A percentile compares a stretch with the other conserved stretches of the same genome.
Conservation (phyloP, 2,113 vertebrate genomes). For the Strix aluco region DNA sequence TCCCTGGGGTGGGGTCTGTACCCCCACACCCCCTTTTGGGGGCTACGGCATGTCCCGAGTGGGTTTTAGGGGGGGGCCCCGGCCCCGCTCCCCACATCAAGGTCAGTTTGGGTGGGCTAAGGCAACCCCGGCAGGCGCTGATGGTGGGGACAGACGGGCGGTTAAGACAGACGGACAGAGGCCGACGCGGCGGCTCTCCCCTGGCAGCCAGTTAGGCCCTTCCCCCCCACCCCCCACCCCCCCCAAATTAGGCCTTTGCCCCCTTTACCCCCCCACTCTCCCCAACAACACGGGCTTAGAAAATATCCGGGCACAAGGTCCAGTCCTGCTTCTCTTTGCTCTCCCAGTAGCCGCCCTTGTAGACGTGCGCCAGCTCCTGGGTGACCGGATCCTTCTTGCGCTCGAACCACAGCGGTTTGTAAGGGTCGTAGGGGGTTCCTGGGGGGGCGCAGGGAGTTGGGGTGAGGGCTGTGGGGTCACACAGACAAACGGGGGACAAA, state of each 20-base stretch:
- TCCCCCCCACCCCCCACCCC: too few relatives aligned
- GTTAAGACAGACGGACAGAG: conserved; percentile 67
- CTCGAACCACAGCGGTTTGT: conserved; percentile 93
- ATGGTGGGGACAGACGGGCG: conserved; percentile 40
- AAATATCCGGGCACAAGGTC: conserved; percentile 89
- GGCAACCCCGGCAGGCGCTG: conserved; percentile 60
- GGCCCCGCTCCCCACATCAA: not conserved
- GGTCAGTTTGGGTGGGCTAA: conserved; percentile 67
- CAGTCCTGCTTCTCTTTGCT: conserved; percentile 86
- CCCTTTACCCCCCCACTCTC: not conserved
- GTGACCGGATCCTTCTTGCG: conserved; percentile 82
- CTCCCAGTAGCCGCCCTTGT: conserved; percentile 95
- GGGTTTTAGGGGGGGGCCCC: not conserved
- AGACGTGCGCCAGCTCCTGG: conserved; percentile 88
- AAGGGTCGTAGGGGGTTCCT: conserved; percentile 84
- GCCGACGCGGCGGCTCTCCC: too few relatives aligned
- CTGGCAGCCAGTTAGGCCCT: too few relatives aligned
- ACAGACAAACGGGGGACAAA: too few relatives aligned
- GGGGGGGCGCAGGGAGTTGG: not conserved
- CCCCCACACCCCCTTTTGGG: too few relatives aligned
- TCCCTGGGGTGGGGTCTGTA: not conserved
- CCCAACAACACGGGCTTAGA: conserved; percentile 65
- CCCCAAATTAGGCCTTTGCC: too few relatives aligned
- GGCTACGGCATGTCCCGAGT: too few relatives aligned
- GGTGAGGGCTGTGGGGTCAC: not conserved